phyloP scores from a whole-genome alignment of 30 jellyfish, hydroid and myxozoan species.

The Pseudorhiza aurosa region DNA sequence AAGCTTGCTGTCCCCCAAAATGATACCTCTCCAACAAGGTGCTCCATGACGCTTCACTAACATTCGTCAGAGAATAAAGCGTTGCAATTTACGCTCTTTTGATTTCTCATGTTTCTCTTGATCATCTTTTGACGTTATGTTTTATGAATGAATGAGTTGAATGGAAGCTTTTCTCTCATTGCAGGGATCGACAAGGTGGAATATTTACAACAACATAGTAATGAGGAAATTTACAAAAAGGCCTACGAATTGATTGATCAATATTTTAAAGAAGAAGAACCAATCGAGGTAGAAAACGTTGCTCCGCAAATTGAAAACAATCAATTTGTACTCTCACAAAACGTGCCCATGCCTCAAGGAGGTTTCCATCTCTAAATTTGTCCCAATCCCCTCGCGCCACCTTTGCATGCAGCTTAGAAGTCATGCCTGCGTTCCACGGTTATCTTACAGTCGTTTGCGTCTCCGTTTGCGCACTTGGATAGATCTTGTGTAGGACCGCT shows the following conservation, averaged over 20 bases:
- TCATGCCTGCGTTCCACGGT: conserved; percentile 46
- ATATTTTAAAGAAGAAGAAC: conserved; percentile 82
- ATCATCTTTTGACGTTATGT: too few species aligned
- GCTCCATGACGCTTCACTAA: too few species aligned
- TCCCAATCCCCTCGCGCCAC: not conserved
- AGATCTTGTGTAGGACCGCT: too few species aligned
- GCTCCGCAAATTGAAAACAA: conserved; percentile 49
- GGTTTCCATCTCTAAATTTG: conserved; percentile 46
- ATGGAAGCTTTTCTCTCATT: not conserved
- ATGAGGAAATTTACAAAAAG: conserved; percentile 83
- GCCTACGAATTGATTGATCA: conserved; percentile 84
- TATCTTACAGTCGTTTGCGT: too few species aligned
- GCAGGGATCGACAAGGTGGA: conserved; percentile 93
- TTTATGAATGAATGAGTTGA: not conserved
- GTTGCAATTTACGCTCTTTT: too few species aligned
- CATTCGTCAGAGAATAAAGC: too few species aligned
- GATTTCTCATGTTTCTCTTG: too few species aligned
- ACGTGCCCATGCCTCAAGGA: conserved; percentile 56
- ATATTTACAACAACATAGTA: conserved; percentile 85
- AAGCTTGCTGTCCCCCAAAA: too few species aligned
- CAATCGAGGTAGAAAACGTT: conserved; percentile 43
- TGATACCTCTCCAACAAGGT: too few species aligned
- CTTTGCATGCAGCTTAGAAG: conserved; percentile 11
- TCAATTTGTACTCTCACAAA: conserved; percentile 55
- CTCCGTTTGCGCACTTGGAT: too few species aligned